Percentiles rank a stretch among this genome's conserved stretches.
phyloP scores from a whole-genome alignment of 2,113 vertebrate genomes.

The Equus quagga region DNA sequence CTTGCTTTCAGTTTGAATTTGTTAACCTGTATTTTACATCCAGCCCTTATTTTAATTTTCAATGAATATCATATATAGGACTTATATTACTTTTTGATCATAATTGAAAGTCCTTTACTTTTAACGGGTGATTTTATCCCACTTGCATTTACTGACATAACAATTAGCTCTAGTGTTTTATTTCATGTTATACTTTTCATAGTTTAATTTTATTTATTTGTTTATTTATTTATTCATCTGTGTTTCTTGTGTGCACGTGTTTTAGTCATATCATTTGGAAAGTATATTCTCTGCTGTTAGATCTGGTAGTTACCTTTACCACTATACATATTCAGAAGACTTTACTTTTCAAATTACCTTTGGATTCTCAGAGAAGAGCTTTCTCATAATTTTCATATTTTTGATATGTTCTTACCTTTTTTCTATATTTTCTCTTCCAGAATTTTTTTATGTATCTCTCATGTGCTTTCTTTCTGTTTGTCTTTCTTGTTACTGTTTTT shows the following conservation, averaged over 20 bases:
- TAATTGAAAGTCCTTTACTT: background rate
- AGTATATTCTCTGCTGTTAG: background rate
- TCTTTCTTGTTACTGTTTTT: background rate
- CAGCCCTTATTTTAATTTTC: background rate
- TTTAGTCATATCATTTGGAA: conserved; percentile 14
- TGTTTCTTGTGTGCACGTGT: background rate
- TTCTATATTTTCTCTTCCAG: background rate
- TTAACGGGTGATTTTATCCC: background rate
- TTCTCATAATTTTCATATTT: background rate
- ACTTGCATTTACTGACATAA: background rate
- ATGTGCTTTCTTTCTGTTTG: background rate
- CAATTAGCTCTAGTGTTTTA: conserved; percentile 22
- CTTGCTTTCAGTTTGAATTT: background rate
- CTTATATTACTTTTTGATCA: background rate
- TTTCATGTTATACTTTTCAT: background rate
- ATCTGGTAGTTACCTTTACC: background rate
- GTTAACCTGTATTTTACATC: background rate
- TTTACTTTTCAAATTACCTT: background rate
- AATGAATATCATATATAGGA: background rate
- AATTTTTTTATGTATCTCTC: background rate
- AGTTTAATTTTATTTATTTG: background rate
- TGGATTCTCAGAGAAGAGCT: background rate
- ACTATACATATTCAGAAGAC: background rate
- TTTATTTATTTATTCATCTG: background rate
- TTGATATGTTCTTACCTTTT: background rate